phyloP scores from a whole-genome alignment of 2,113 vertebrate species.

The Oncorhynchus nerka region DNA sequence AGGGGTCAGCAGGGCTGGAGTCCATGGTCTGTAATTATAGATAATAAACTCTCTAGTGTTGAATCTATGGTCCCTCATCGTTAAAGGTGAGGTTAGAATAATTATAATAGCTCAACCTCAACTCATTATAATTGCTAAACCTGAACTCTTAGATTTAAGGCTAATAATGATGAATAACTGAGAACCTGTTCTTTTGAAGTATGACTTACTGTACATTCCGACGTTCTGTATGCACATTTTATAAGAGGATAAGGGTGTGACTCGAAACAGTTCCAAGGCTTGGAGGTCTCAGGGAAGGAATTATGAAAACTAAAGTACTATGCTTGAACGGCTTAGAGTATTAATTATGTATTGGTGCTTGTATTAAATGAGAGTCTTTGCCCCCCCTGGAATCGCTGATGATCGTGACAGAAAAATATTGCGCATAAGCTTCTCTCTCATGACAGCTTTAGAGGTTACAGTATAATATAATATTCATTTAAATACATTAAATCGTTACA shows the following conservation, averaged over 20 bases:
- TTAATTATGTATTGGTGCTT: constrained; percentile 61
- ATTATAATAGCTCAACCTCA: neutral
- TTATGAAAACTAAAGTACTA: constrained; percentile 55
- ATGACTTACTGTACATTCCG: neutral
- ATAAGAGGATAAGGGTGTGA: neutral
- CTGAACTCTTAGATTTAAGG: neutral
- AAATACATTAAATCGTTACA: constrained; percentile 65
- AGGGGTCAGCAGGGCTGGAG: constrained; percentile 21
- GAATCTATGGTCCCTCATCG: neutral
- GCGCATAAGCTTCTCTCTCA: constrained; percentile 53
- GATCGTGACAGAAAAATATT: constrained; percentile 65
- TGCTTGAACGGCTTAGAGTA: constrained; percentile 56
- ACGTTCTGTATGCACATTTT: neutral
- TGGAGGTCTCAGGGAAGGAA: constrained; percentile 41
- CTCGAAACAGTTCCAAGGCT: neutral
- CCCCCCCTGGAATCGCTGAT: constrained; percentile 58
- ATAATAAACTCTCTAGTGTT: constrained; percentile 25
- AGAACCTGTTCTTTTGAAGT: neutral
- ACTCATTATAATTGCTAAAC: constrained; percentile 34
- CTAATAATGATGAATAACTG: neutral
- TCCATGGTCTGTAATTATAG: constrained; percentile 30
- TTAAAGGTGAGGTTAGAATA: constrained; percentile 8
- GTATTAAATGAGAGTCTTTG: constrained; percentile 61
- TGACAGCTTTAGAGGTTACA: constrained; percentile 41
- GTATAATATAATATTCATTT: constrained; percentile 64